Evolutionary conservation across 2,113 vertebrate species (phyloP).

Genomic region (Zosterops lateralis): DNA sequence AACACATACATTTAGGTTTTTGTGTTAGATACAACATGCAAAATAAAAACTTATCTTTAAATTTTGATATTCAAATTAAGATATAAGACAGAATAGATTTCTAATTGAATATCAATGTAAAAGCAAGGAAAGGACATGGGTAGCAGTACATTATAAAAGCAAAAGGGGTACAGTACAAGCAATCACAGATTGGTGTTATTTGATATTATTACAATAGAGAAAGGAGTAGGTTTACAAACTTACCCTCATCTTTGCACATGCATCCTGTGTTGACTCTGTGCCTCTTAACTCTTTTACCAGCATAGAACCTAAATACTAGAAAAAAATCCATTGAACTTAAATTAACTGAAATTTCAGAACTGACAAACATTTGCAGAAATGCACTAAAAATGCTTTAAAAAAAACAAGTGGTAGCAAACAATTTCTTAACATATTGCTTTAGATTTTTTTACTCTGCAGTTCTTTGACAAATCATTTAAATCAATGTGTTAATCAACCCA

Average conservation of each 20-base stretch:
- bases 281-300: conserved; percentile 97
- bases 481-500: background rate
- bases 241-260: conserved; percentile 99
- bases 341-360: background rate
- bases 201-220: background rate
- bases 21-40: background rate
- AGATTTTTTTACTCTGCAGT: background rate
- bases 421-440: background rate
- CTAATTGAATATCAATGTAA: background rate
- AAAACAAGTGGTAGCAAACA: background rate
- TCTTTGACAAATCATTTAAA: background rate
- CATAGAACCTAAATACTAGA: conserved; percentile 99
- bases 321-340: conserved; percentile 36
- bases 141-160: background rate
- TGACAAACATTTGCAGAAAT: background rate
- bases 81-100: background rate
- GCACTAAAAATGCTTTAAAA: background rate
- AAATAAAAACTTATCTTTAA: background rate
- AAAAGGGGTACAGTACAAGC: conserved; percentile 17
- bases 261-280: conserved; percentile 97
- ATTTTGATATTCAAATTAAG: background rate
- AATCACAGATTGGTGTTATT: background rate
- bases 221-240: conserved; percentile 60
- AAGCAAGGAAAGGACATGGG: background rate
- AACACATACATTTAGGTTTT: fast-evolving